Evolutionary conservation across 2,113 vertebrate species (phyloP).

Genomic region (Paramormyrops kingsleyae): DNA sequence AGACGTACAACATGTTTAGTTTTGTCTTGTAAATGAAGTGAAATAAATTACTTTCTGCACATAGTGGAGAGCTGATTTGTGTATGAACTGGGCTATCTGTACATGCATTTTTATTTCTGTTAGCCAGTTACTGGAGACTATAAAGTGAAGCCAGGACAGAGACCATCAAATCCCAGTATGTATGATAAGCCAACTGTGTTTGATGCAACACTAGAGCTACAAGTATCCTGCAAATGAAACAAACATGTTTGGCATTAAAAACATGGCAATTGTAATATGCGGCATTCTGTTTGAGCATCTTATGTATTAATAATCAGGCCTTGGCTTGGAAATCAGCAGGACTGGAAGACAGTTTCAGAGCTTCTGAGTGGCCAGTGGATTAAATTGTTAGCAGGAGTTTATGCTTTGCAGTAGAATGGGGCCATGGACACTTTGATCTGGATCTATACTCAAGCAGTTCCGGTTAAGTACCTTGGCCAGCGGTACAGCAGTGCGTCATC

Average conservation of each 20-base stretch:
- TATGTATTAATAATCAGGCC: neutral
- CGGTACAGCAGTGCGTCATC: neutral
- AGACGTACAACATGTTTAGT: slow-evolving; percentile 10
- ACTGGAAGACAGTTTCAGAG: neutral
- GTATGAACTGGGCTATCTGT: neutral
- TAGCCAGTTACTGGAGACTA: neutral
- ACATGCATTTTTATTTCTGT: neutral
- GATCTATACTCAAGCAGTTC: neutral
- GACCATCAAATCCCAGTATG: neutral
- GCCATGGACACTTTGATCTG: neutral
- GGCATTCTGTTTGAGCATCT: neutral
- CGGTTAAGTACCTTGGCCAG: neutral
- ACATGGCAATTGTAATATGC: neutral
- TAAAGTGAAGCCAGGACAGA: neutral
- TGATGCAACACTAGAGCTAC: neutral
- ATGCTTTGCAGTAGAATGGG: neutral
- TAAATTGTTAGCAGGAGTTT: neutral
- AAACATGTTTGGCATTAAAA: neutral
- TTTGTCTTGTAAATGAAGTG: neutral
- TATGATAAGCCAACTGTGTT: neutral
- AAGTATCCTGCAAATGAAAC: neutral
- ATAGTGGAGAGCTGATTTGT: neutral
- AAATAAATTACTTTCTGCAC: slow-evolving; percentile 9
- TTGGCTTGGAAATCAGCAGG: neutral
- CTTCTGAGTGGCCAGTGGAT: neutral